phyloP scores from a whole-genome alignment of 2,888 invertebrate genomes.

The Theretra japonica region DNA sequence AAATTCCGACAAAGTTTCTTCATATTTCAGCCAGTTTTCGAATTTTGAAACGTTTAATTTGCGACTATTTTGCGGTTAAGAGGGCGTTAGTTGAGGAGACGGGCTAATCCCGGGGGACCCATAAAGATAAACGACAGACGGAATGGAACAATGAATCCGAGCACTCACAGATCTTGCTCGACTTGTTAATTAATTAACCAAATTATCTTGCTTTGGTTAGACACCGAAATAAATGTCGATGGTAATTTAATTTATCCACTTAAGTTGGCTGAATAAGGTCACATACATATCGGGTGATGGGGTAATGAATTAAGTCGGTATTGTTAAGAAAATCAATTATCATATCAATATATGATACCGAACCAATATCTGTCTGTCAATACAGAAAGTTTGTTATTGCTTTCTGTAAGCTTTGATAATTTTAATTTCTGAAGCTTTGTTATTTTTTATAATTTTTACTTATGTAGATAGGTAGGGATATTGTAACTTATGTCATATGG shows the following conservation, averaged over 20 bases:
- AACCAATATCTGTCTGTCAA: no score
- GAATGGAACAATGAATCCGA: conserved; percentile 4
- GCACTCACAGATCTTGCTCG: neutral
- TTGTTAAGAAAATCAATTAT: no score
- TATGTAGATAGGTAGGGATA: no score
- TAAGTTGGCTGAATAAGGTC: no score
- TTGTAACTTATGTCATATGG: no score
- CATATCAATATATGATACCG: no score
- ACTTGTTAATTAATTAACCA: conserved; percentile 26
- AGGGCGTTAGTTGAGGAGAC: neutral
- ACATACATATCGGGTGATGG: no score
- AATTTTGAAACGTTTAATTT: conserved; percentile 22
- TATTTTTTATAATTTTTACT: no score
- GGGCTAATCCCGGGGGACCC: neutral
- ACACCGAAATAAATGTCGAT: neutral
- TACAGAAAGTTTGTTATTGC: no score
- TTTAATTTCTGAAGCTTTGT: no score
- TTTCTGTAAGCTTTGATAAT: no score
- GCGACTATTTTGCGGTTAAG: conserved; percentile 24
- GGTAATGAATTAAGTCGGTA: neutral
- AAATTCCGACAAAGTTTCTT: neutral
- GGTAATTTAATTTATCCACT: neutral
- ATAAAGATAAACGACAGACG: conserved; percentile 9
- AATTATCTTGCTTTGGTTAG: conserved; percentile 12
- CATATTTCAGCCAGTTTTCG: neutral